These are phyloP conservation scores for Sesia bembeciformis DNA, from an alignment of 2,888 invertebrate genomes.

Conservation along the genomic window DNA sequence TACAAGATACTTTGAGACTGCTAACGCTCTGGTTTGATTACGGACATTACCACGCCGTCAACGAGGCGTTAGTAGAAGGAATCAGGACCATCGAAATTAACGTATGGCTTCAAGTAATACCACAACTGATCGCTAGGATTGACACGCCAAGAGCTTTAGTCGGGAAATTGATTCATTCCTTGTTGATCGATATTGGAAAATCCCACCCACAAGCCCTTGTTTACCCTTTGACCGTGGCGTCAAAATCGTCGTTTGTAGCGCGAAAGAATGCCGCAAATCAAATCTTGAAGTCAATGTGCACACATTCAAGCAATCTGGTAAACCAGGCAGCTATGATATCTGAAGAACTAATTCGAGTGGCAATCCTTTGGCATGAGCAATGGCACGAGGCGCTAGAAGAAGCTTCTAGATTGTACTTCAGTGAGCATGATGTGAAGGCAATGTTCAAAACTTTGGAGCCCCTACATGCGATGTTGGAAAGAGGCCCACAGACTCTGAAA, in stretches of 20 bases:
- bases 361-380: conserved; percentile 99
- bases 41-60: conserved; percentile 94
- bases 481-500: conserved; percentile 95
- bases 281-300: conserved; percentile 95
- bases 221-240: conserved; percentile 97
- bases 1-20: conserved; percentile 96
- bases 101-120: conserved; percentile 99
- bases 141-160: conserved; percentile 94
- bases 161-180: conserved; percentile 91
- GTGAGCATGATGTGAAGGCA: conserved; percentile 94
- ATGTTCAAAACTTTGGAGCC: conserved; percentile 98
- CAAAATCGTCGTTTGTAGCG: conserved; percentile 91
- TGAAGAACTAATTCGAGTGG: conserved; percentile 97
- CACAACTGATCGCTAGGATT: conserved; percentile 97
- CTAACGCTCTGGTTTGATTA: conserved; percentile 99
- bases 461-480: conserved; percentile 93
- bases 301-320: conserved; percentile 93
- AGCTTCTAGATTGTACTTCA: conserved; percentile 94
- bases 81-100: conserved; percentile 96
- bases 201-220: conserved; percentile 98
- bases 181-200: conserved; percentile 97
- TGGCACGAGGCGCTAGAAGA: conserved; percentile 99
- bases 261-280: conserved; percentile 94
- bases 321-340: conserved; percentile 97
- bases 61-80: conserved; percentile 94